phyloP scores from a whole-genome alignment of 2,797 vertebrate genomes.

The Amblyraja radiata region DNA sequence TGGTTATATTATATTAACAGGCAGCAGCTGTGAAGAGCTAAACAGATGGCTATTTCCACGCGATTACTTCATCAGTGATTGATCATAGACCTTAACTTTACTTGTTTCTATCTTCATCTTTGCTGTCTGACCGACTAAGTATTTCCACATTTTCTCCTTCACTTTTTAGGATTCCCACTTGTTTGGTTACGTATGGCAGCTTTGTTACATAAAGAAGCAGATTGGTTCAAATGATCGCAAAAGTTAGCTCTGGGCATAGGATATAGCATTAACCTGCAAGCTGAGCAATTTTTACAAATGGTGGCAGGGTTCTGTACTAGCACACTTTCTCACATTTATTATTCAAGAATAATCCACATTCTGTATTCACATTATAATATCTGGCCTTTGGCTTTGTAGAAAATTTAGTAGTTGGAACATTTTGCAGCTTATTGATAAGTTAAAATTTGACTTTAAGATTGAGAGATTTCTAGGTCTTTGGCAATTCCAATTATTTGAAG shows the following conservation, averaged over 20 bases:
- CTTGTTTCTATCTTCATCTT: neutral
- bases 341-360: neutral
- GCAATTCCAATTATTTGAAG: neutral
- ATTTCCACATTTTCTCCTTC: neutral
- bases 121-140: too few relatives aligned
- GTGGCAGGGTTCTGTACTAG: neutral
- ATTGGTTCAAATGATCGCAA: neutral
- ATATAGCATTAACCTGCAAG: neutral
- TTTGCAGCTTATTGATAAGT: neutral
- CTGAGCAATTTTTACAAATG: neutral
- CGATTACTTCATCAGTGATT: neutral
- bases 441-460: neutral
- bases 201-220: neutral
- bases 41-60: neutral
- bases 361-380: neutral
- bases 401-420: neutral
- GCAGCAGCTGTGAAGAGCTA: neutral
- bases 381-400: neutral
- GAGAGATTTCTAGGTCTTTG: neutral
- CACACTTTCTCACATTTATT: neutral
- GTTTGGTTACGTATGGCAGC: neutral
- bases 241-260: neutral
- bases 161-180: neutral
- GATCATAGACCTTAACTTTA: neutral
- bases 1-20: neutral